Evolutionary conservation across 1,140 invertebrate species (phyloP), one percentile per base, ranked within the genome.

Genomic region (Dinoponera quadriceps): DNA sequence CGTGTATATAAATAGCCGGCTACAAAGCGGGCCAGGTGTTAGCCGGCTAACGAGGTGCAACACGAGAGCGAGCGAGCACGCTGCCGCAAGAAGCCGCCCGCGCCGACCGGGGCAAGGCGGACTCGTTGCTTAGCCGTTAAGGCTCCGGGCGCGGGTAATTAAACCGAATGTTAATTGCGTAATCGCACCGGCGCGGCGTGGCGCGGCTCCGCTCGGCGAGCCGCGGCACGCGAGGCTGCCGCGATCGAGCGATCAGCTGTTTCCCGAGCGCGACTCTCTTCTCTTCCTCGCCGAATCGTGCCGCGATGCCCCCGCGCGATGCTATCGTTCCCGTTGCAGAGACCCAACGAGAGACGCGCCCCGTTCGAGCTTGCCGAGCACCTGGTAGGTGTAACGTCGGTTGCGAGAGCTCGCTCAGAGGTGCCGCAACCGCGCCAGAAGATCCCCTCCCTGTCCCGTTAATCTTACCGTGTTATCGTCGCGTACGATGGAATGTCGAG

Each of bases 91-190:
- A 71, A 80, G 60, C 59, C 60, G 69, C 49, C 57, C 74, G 66
- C 75, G 72, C 57, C 87, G 86, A 84, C 86, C 85, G 27, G 73
- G 81, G 81, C 81, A 83, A 86, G 80, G 59, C 80, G 65, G 85
- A 60, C 55, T 85, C 85, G 85, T 83, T 83, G 81, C 82, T 51
- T 71, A 81, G 73, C 81, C 57, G 85, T 86, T 88, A 84, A 88
- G 51, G 74, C 83, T 44, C 68, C 25, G 27, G 74, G 60, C 44
- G 78, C 59, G 68, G 82, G 69, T 84, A 88, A 88, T 88, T 88
- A 88, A 88, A 81, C 74, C 71, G 85, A 88, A 87, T 88, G 85
- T 88, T 88, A 88, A 88, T 88, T 86, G 75, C 86, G 71, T 88
- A 88, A 88, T 88, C 74, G 63, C 16, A 1, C 60, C 62, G 62